Evolutionary conservation across 1,140 invertebrate genomes (phyloP).

Genomic region (Psilanteris sp.): DNA sequence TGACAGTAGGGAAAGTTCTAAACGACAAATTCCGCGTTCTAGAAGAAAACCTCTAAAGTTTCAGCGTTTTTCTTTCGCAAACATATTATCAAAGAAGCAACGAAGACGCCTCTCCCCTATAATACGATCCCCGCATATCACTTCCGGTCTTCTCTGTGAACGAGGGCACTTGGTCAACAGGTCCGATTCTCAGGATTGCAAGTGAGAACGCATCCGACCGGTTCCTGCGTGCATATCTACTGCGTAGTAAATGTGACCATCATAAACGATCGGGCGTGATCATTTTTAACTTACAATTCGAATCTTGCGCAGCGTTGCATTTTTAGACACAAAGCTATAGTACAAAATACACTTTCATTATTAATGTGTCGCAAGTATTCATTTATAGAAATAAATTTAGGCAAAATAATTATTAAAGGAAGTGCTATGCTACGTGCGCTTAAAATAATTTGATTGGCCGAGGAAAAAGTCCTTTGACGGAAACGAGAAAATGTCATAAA

Average conservation of each 20-base stretch:
- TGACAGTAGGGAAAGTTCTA: conserved; percentile 55
- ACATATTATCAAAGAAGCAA: conserved; percentile 38
- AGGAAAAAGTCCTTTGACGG: too few relatives aligned
- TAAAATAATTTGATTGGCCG: too few relatives aligned
- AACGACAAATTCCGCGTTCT: conserved; percentile 47
- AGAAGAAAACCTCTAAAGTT: conserved; percentile 45
- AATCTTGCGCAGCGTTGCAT: too few relatives aligned
- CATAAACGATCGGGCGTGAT: conserved; percentile 30
- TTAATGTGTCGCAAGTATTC: not conserved
- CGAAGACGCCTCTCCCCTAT: conserved; percentile 60
- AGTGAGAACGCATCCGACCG: conserved; percentile 77
- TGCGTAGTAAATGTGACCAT: conserved; percentile 45
- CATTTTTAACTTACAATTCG: conserved; percentile 14
- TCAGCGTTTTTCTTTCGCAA: conserved; percentile 44
- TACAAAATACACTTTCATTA: conserved; percentile 31
- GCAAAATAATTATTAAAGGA: too few relatives aligned
- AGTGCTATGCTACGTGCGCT: too few relatives aligned
- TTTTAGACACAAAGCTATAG: too few relatives aligned
- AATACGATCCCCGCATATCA: conserved; percentile 61
- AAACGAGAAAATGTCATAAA: too few relatives aligned
- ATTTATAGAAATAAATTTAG: too few relatives aligned
- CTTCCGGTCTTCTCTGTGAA: conserved; percentile 76
- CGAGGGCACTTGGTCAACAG: conserved; percentile 79
- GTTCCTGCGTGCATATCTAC: conserved; percentile 67
- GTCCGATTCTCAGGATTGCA: conserved; percentile 77